phyloP scores from a whole-genome alignment of 2,888 invertebrate species.

The Dione juno region DNA sequence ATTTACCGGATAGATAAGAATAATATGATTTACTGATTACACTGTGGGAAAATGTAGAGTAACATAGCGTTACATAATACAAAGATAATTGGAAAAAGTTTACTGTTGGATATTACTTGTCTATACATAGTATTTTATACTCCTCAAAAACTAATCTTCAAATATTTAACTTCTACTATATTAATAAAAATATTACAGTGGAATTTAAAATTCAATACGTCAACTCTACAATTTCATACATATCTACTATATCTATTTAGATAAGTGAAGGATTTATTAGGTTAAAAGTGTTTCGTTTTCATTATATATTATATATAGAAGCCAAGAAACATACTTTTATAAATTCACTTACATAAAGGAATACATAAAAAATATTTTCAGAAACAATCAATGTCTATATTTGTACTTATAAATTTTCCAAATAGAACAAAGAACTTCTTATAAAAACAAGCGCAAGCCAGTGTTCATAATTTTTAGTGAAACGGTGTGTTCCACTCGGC shows the following conservation, averaged over 20 bases:
- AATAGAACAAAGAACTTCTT: conserved; percentile 3
- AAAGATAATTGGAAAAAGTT: neutral
- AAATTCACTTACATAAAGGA: too few relatives aligned
- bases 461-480: conserved; percentile 21
- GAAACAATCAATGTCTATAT: neutral
- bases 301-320: too few relatives aligned
- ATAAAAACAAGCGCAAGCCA: conserved; percentile 6
- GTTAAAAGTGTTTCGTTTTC: too few relatives aligned
- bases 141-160: neutral
- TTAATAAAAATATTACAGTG: neutral
- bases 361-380: too few relatives aligned
- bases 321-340: too few relatives aligned
- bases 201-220: too few relatives aligned
- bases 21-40: conserved; percentile 20
- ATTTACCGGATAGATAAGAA: conserved; percentile 19
- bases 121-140: neutral
- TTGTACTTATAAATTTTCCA: neutral
- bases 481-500: conserved; percentile 23
- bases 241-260: too few relatives aligned
- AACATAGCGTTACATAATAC: neutral
- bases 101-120: neutral
- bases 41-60: conserved; percentile 13
- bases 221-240: too few relatives aligned
- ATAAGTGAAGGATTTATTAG: too few relatives aligned
- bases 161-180: neutral